phyloP scores from a whole-genome alignment of 1,140 invertebrate species.

The Saccostrea cuccullata region DNA sequence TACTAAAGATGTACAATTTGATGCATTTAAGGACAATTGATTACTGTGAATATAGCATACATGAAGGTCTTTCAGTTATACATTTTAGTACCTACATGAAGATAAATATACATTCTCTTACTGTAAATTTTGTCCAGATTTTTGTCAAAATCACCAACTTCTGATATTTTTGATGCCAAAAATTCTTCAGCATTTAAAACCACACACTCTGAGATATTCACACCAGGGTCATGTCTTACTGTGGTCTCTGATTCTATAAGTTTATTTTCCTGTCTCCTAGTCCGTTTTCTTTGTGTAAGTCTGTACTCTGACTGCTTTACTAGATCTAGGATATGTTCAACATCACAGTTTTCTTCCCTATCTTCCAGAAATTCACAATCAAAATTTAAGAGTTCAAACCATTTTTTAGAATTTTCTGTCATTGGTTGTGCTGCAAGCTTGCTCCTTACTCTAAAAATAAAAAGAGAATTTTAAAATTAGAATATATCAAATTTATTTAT shows the following conservation, averaged over 20 bases:
- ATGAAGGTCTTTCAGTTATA: too few relatives aligned
- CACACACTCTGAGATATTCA: not conserved
- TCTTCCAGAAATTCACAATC: not conserved
- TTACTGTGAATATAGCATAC: too few relatives aligned
- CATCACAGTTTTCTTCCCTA: not conserved
- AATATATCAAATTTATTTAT: too few relatives aligned
- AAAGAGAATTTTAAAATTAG: not conserved
- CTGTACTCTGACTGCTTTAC: not conserved
- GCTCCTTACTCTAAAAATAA: not conserved
- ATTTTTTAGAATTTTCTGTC: not conserved
- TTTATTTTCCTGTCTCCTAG: not conserved
- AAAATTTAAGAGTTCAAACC: not conserved
- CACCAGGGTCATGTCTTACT: not conserved
- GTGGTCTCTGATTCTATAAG: not conserved
- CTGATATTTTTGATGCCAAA: not conserved
- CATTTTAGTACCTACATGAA: too few relatives aligned
- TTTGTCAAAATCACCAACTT: not conserved
- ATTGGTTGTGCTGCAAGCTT: not conserved
- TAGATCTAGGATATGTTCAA: not conserved
- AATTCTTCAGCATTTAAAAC: conserved; percentile 14
- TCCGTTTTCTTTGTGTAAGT: not conserved
- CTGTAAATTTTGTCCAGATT: conserved; percentile 12
- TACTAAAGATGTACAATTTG: too few relatives aligned
- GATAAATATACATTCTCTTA: not conserved
- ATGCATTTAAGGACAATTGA: too few relatives aligned